phyloP scores from a whole-genome alignment of 1,140 invertebrate genomes.

The Leptestheria dahalacensis region DNA sequence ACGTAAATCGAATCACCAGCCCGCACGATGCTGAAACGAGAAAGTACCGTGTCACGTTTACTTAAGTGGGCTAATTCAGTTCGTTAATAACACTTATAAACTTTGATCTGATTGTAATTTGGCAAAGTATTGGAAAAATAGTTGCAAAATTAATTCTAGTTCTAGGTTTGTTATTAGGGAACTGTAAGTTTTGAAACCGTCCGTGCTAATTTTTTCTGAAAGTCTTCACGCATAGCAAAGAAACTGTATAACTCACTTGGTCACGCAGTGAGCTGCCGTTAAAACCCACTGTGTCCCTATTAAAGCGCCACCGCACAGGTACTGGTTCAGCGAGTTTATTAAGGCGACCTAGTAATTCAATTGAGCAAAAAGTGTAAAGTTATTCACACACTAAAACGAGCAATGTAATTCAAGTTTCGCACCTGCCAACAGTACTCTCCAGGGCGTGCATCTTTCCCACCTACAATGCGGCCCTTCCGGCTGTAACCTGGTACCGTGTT shows the following conservation, averaged over 20 bases:
- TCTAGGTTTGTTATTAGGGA: too few relatives aligned
- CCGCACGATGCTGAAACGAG: conserved; percentile 54
- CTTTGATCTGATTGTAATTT: too few relatives aligned
- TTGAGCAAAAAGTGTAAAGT: too few relatives aligned
- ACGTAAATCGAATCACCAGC: conserved; percentile 82
- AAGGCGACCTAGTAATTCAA: conserved; percentile 60
- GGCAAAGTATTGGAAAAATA: too few relatives aligned
- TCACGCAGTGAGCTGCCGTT: conserved; percentile 89
- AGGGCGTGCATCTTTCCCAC: conserved; percentile 73
- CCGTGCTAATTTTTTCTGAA: too few relatives aligned
- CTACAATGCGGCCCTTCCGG: conserved; percentile 56
- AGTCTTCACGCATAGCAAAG: too few relatives aligned
- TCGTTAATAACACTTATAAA: too few relatives aligned
- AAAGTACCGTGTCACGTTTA: conserved; percentile 22
- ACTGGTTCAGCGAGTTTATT: conserved; percentile 83
- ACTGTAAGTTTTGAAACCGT: too few relatives aligned
- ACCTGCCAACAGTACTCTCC: conserved; percentile 88
- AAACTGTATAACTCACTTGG: conserved; percentile 52
- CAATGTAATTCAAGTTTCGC: background rate
- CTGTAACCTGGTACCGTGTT: conserved; percentile 13
- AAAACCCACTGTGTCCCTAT: conserved; percentile 89
- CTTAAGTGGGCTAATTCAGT: too few relatives aligned
- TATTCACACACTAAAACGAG: background rate
- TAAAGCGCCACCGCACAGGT: conserved; percentile 83
- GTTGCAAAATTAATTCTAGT: too few relatives aligned